Conservation (phyloP, 2,797 vertebrate species). For the Eptatretus atami region DNA sequence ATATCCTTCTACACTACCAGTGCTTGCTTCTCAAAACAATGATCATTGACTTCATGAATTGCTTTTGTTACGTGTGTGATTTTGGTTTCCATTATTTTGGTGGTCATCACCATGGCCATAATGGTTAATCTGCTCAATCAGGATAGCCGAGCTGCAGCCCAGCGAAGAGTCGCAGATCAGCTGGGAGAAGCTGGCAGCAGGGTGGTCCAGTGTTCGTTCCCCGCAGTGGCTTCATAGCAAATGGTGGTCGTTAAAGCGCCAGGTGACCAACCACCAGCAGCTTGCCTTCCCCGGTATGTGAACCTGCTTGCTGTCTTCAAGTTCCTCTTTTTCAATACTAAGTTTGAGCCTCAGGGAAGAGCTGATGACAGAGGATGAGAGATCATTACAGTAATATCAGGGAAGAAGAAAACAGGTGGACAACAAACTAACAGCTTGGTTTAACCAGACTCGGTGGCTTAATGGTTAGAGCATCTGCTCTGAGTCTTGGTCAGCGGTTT, state of each 20-base stretch:
- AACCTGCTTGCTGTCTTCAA: not conserved
- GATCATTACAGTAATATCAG: too few species aligned
- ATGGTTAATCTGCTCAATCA: slow-evolving; percentile 12
- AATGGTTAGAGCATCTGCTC: too few species aligned
- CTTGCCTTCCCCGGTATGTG: slow-evolving; percentile 51
- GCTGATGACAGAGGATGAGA: too few species aligned
- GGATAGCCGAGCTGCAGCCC: slow-evolving; percentile 54
- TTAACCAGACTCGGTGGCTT: too few species aligned
- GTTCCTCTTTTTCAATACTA: not conserved
- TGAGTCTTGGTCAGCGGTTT: too few species aligned
- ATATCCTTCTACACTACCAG: too few species aligned
- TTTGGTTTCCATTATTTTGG: not conserved
- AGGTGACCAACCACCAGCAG: slow-evolving; percentile 90
- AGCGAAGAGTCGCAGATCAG: slow-evolving; percentile 79
- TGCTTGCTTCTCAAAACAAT: not conserved
- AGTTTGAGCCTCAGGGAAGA: too few species aligned
- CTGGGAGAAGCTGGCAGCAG: slow-evolving; percentile 72
- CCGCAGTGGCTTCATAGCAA: slow-evolving; percentile 94
- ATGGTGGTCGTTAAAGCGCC: slow-evolving; percentile 99
- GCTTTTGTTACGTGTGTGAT: not conserved
- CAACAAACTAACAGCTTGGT: too few species aligned
- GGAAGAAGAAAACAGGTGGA: too few species aligned
- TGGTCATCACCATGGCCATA: not conserved
- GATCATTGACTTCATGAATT: not conserved
- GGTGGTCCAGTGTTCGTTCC: slow-evolving; percentile 87